Evolutionary conservation across 2,797 vertebrate species (phyloP), one percentile per base, ranked within the genome.

Genomic region (Serranus cabrilla): DNA sequence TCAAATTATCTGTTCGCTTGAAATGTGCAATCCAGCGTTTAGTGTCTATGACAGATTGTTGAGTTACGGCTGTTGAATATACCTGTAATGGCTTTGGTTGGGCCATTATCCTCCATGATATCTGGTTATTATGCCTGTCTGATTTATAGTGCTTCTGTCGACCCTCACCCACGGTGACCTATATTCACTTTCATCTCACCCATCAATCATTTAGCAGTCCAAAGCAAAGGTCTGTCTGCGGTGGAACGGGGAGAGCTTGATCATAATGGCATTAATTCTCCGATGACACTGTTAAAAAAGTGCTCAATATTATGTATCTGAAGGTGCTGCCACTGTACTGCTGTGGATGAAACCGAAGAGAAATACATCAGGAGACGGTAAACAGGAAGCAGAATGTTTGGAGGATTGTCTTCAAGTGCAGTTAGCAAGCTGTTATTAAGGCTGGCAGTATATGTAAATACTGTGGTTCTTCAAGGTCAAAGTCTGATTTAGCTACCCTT

Each of bases 131-230:
- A 89, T 85, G 79, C 71, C 34, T 25, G 56, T 84, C 84, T 92
- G 90, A 91, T 94, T 93, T 84, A 94, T 93, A 76, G 79, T 17
- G 83, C 85, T 59, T 79, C 80, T 65, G 71, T 57, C 72, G 83
- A 90, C 89, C 90, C 90, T 90, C 87, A 92, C 85, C 89, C 90
- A 85, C 62, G 13, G 74, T 92, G 93, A 93, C 93, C 92, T 90
- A 93, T 85, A 92, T 93, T 91, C 86, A 72, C 91, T 92, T 92
- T 92, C 86, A 91, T 91, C 89, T 82, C 63, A 79, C 57, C 84
- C 90, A 93, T 94, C 90, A 89, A 92, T 94, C 93, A 93, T 93
- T 93, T 81, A 94, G 50, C 74, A 67, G 78, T 90, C 90, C 90
- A 93, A 92, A 94, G 88, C 77, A 68, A 80, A 85, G 78, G 74